phyloP scores from a whole-genome alignment of 2,888 invertebrate genomes.

The Clivina fossor region DNA sequence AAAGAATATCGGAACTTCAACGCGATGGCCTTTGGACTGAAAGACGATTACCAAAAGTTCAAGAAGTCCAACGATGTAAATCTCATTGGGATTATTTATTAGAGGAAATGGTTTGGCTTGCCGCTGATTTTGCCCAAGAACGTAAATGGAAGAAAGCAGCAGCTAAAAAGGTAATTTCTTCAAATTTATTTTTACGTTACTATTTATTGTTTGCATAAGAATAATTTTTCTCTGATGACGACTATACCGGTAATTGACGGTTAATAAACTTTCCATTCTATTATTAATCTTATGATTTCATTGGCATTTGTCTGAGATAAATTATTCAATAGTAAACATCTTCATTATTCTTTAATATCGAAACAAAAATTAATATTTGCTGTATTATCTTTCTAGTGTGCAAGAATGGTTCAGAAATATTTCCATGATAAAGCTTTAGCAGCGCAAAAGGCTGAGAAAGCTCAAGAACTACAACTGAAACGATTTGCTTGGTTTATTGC shows the following conservation, averaged over 20 bases:
- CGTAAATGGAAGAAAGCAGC: slow-evolving; percentile 97
- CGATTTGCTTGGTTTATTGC: slow-evolving; percentile 89
- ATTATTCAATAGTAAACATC: too few relatives aligned
- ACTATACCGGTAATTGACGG: background rate
- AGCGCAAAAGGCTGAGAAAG: slow-evolving; percentile 87
- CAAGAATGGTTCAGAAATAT: too few relatives aligned
- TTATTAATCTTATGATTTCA: background rate
- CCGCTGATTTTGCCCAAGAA: slow-evolving; percentile 96
- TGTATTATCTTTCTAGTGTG: too few relatives aligned
- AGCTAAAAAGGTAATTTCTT: slow-evolving; percentile 71
- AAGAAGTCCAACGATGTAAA: slow-evolving; percentile 86
- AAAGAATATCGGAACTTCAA: slow-evolving; percentile 87
- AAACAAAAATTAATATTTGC: too few relatives aligned
- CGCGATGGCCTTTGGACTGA: slow-evolving; percentile 95
- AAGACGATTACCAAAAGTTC: slow-evolving; percentile 85
- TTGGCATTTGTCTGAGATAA: slow-evolving; percentile 14
- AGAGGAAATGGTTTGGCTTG: slow-evolving; percentile 99
- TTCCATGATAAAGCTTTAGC: slow-evolving; percentile 89
- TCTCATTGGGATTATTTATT: slow-evolving; percentile 98
- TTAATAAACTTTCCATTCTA: background rate
- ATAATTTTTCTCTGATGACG: background rate
- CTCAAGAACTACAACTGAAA: slow-evolving; percentile 82
- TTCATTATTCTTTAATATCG: too few relatives aligned
- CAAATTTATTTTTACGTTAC: too few relatives aligned
- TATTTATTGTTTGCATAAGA: background rate